Evolutionary conservation across 2,113 vertebrate species (phyloP).

Genomic region (Taxidea taxus): DNA sequence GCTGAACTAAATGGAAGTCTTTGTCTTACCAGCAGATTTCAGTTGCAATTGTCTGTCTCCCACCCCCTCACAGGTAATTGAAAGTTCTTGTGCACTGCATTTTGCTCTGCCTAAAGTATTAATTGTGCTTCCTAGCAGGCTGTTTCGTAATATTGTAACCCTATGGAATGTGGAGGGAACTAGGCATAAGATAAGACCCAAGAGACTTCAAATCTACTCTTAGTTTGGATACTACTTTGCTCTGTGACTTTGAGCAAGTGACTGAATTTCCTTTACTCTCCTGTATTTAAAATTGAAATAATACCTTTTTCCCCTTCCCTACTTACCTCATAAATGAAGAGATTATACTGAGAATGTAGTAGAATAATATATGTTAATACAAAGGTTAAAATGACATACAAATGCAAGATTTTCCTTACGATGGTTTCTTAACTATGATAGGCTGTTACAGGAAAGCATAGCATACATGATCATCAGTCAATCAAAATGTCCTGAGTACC

Average conservation of each 20-base stretch:
- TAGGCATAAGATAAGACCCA: not conserved
- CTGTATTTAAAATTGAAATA: not conserved
- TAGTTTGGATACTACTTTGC: not conserved
- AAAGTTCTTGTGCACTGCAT: not conserved
- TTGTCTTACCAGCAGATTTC: not conserved
- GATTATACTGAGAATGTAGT: not conserved
- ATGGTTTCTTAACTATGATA: not conserved
- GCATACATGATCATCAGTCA: not conserved
- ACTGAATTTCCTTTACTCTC: not conserved
- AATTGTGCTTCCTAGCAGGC: not conserved
- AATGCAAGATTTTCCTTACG: not conserved
- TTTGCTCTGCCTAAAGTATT: not conserved
- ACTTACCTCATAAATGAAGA: not conserved
- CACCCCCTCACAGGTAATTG: not conserved
- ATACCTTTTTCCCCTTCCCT: not conserved
- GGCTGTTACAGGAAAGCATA: not conserved
- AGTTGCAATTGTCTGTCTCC: not conserved
- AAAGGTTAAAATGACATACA: conserved; percentile 32
- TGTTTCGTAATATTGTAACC: not conserved
- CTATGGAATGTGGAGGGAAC: not conserved
- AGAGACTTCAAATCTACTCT: not conserved
- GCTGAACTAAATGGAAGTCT: not conserved
- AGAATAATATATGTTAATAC: not conserved
- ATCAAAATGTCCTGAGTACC: not conserved
- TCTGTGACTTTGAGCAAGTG: conserved; percentile 28